These are phyloP conservation scores for Loris lydekkerianus DNA, from an alignment of 2,797 vertebrate species.

Conservation along the genomic window DNA sequence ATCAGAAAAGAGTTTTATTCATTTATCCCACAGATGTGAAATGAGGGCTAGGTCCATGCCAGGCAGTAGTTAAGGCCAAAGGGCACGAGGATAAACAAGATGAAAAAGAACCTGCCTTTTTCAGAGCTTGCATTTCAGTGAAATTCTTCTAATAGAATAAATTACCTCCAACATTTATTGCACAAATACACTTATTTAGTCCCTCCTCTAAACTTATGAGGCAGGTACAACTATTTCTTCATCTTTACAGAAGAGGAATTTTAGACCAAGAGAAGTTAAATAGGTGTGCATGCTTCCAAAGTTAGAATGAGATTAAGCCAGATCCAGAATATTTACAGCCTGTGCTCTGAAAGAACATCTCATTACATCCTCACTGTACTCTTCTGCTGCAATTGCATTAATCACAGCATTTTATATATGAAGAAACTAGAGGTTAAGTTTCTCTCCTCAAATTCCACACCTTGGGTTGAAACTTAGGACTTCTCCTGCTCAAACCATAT, in stretches of 20 bases:
- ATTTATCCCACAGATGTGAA: neutral
- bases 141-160: neutral
- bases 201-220: neutral
- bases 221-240: neutral
- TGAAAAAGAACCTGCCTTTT: neutral
- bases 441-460: neutral
- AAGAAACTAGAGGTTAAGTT: neutral
- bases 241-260: neutral
- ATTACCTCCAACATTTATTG: neutral
- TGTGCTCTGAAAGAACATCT: neutral
- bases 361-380: neutral
- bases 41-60: neutral
- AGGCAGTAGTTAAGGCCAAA: neutral
- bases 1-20: neutral
- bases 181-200: neutral
- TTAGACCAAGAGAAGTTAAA: neutral
- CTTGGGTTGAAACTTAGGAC: neutral
- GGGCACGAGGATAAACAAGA: neutral
- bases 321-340: neutral
- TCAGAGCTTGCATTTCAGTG: neutral
- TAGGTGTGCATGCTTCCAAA: neutral
- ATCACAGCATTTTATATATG: neutral
- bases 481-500: neutral
- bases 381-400: no score
- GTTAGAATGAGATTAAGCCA: neutral